Base-by-base conservation (phyloP, 2,888 invertebrate species). In the Acronicta aceris region DNA sequence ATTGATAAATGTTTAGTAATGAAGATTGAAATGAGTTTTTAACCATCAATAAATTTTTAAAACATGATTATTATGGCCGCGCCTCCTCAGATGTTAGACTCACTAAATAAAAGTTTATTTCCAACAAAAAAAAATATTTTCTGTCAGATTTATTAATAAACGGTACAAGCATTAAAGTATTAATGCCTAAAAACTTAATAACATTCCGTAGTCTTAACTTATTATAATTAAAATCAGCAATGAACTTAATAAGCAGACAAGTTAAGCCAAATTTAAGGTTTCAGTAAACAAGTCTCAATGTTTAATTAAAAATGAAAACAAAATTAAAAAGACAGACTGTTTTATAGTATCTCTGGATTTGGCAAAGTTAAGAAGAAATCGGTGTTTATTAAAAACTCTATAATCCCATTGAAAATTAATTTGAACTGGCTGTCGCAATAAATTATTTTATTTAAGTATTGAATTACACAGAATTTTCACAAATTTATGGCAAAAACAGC, bases 301-400 rank as follows among this genome's bases (percentile, higher is more conserved):
- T 72, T 79, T 79, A 74, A 79, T 79, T 76, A 74, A 79, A 78
- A 73, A 64, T 62, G 65, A 45, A 66, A 66, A 71, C 65, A 55
- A 60, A 55, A 70, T 70, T 70, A 67, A 69, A 59, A 72, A 59
- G 17, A 56, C 53, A 59, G 47, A 57, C 49, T 15, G 64, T 72
- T 74, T 73, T 59, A 69, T 57, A 51, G 67, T 38, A 65, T 53
- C 43, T 17, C 25, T 52, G 27, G 38, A 50, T 46, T 50, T 36
- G 30, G 59, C 40, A 46, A 52, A 62, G 59, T 75, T 48, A 51
- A 60, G 48, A 59, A 45, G 50, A 57, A 62, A 59, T 61, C 48
- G 52, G 58, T 27, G 25, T 51, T 62, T 60, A 65, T 60, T 69
- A 72, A 61, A 51, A 52, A 33, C 53, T 53, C 36, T 46, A n/a